A percentile compares a stretch with the other conserved stretches of the same genome.
Evolutionary conservation across 2,113 vertebrate species (phyloP).

Genomic region (Tragelaphus strepsiceros): DNA sequence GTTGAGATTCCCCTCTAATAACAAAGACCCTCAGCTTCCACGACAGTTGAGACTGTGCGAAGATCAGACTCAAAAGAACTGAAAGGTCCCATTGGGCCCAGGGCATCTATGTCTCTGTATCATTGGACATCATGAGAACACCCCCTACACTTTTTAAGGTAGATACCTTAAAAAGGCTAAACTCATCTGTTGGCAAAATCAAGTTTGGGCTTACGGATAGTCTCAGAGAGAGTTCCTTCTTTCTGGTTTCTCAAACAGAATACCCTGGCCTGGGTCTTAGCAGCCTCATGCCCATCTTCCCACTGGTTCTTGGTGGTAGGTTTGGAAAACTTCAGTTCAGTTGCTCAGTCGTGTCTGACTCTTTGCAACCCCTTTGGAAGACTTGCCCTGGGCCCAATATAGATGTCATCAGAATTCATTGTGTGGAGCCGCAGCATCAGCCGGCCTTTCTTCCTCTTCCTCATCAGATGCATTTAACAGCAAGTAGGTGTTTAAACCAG

Average conservation of each 20-base stretch:
- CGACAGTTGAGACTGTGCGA: neutral
- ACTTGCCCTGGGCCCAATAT: neutral
- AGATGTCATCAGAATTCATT: neutral
- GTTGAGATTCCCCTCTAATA: neutral
- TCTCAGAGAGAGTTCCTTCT: neutral
- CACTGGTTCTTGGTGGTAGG: neutral
- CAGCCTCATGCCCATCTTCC: neutral
- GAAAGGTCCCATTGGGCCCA: neutral
- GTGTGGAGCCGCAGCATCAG: neutral
- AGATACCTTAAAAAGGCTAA: neutral
- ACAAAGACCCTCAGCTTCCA: neutral
- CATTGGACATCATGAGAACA: neutral
- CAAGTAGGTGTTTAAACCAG: slow-evolving; percentile 43
- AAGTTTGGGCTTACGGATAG: neutral
- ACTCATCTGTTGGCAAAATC: neutral
- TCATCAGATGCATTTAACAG: slow-evolving; percentile 24
- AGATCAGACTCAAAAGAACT: neutral
- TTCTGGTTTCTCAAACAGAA: neutral
- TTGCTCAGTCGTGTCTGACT: neutral
- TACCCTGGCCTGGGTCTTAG: neutral
- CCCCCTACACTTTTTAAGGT: neutral
- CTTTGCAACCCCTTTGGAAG: neutral
- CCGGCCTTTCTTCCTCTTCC: neutral
- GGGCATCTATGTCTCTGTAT: neutral
- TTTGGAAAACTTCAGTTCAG: neutral